Base-by-base conservation (phyloP, 2,797 vertebrate genomes). In the Dallia pectoralis region DNA sequence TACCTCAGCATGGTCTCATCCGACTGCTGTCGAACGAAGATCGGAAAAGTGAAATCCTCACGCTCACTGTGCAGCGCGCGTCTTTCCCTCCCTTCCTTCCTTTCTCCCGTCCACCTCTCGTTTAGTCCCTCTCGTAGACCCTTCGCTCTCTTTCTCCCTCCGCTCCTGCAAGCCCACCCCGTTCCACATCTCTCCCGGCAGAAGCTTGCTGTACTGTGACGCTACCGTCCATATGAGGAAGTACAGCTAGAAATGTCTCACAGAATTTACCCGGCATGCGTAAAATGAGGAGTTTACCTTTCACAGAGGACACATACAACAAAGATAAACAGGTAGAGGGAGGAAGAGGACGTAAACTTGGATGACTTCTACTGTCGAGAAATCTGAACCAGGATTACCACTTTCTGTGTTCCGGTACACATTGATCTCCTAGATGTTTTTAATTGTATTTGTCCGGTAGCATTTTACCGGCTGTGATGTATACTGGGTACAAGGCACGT, bases 191-290 rank as follows among this genome's bases (percentile, higher is more conserved):
- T 69, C 47, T 49, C 36, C 74, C 77, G 53, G 53, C 53, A 59
- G 56, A 73, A 49, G 62, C 16, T 67, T 71, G 67, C 16, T 75
- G 14, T 7, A 19, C 92, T 89, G 89, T 89, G 92, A 87, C 91
- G 82, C 90, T 83, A 70, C 89, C 82, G 83, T 86, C 95, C 95
- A 93, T 95, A 95, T 93, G 95, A 93, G 95, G 95, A 88, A 86
- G 89, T 84, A 75, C 87, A 85, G 92, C 93, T 93, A 93, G 95
- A 95, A 93, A 93, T 93, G 94, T 92, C 94, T 93, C 90, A 91
- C 89, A 90, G 94, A 93, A 95, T 95, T 94, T 93, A 22, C 22
- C n/a, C 53, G 12, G n/a, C 53, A 25, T n/a, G 53, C 53, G n/a
- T n/a, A n/a, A n/a, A n/a, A n/a, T 59, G 53, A 2, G 56, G 40